phyloP scores from a whole-genome alignment of 2,797 vertebrate genomes.

The Buphagus erythrorhynchus region DNA sequence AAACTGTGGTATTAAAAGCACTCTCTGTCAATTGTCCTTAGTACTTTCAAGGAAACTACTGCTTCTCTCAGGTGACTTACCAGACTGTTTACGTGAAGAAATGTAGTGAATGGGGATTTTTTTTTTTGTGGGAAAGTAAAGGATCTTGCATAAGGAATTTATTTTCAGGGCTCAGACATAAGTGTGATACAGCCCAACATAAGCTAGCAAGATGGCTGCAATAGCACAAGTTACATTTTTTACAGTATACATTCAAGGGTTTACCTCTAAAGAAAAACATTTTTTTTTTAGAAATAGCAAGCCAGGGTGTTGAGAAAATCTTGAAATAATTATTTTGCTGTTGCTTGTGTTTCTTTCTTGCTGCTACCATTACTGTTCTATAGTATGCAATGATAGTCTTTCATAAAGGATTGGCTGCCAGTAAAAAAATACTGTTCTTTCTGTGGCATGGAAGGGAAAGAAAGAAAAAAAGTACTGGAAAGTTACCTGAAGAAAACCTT shows the following conservation, averaged over 20 bases:
- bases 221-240: neutral
- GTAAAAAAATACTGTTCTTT: neutral
- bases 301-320: neutral
- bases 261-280: neutral
- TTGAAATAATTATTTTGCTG: neutral
- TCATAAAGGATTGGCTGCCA: neutral
- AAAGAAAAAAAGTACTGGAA: neutral
- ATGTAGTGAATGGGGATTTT: neutral
- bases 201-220: neutral
- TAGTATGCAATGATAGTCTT: neutral
- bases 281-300: neutral
- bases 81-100: neutral
- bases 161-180: neutral
- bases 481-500: neutral
- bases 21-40: neutral
- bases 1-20: slow-evolving; percentile 45
- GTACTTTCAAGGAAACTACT: slow-evolving; percentile 13
- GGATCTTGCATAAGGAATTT: neutral
- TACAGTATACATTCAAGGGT: neutral
- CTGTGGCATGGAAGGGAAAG: neutral
- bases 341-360: neutral
- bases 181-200: neutral
- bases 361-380: neutral
- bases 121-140: neutral
- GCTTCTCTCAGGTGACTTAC: neutral